Evolutionary conservation across 2,797 vertebrate species (phyloP).

Genomic region (Adrianichthys oophorus): DNA sequence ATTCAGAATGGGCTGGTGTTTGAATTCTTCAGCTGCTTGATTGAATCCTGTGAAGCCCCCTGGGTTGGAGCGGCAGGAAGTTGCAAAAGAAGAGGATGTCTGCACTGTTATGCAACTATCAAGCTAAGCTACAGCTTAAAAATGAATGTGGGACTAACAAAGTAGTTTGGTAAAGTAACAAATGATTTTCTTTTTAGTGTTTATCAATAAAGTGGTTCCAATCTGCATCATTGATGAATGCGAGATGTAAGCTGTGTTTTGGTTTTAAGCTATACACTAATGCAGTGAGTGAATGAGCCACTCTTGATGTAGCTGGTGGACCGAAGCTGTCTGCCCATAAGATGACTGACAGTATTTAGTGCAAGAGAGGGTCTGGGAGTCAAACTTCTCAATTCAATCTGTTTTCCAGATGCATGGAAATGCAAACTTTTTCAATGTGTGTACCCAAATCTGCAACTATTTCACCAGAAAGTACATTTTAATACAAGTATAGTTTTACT

Average conservation of each 20-base stretch:
- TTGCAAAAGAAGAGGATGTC: constrained; percentile 34
- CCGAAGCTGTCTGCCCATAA: constrained; percentile 29
- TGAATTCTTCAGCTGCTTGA: constrained; percentile 16
- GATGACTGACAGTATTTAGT: constrained; percentile 16
- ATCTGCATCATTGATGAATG: constrained; percentile 32
- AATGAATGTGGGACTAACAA: constrained; percentile 4
- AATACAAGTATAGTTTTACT: too few relatives aligned
- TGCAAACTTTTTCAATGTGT: constrained; percentile 43
- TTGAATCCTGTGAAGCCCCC: constrained; percentile 17
- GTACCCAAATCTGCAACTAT: too few relatives aligned
- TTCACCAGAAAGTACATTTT: too few relatives aligned
- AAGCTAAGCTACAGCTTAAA: constrained; percentile 3
- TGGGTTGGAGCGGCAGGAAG: constrained; percentile 29
- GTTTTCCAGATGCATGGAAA: constrained; percentile 26
- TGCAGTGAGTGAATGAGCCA: constrained; percentile 17
- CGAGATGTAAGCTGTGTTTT: constrained; percentile 21
- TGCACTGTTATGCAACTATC: constrained; percentile 24
- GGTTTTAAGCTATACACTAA: constrained; percentile 34
- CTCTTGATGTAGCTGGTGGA: constrained; percentile 23
- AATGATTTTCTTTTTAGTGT: constrained; percentile 11
- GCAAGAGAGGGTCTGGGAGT: constrained; percentile 25
- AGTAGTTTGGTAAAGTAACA: background rate
- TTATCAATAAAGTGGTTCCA: constrained; percentile 9
- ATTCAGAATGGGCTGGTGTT: constrained; percentile 5
- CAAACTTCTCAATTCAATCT: too few relatives aligned